Percentiles rank a stretch among this genome's conserved stretches.
phyloP scores from a whole-genome alignment of 2,113 vertebrate species.

The Trachemys scripta region DNA sequence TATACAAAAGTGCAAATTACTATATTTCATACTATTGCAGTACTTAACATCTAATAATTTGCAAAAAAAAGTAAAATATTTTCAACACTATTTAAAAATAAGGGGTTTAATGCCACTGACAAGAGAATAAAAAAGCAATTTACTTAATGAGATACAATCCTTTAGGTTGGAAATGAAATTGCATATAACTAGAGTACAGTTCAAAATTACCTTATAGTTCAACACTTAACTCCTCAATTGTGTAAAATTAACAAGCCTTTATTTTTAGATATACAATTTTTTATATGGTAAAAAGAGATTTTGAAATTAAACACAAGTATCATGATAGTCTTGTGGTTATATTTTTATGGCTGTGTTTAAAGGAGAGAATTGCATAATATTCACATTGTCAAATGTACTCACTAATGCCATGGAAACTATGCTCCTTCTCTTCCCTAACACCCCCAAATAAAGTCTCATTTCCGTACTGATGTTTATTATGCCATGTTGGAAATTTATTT shows the following conservation, averaged over 20 bases:
- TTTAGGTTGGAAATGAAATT: conserved; percentile 79
- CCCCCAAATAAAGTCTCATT: conserved; percentile 71
- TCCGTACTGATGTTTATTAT: conserved; percentile 77
- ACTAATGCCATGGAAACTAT: conserved; percentile 73
- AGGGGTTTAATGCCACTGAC: conserved; percentile 81
- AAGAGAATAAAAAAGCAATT: conserved; percentile 81
- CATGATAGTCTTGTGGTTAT: conserved; percentile 73
- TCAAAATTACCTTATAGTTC: conserved; percentile 81
- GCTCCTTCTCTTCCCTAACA: conserved; percentile 57
- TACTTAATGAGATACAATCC: conserved; percentile 80
- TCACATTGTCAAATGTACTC: conserved; percentile 75
- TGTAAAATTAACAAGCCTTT: conserved; percentile 81
- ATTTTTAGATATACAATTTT: conserved; percentile 81
- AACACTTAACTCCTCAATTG: conserved; percentile 80
- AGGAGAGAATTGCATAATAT: conserved; percentile 76
- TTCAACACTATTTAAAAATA: conserved; percentile 78
- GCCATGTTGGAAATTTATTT: conserved; percentile 68
- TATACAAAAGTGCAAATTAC: not conserved
- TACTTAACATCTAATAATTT: conserved; percentile 78
- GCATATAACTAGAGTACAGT: conserved; percentile 80
- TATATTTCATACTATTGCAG: conserved; percentile 78
- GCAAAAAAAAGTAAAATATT: conserved; percentile 79
- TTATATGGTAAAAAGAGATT: conserved; percentile 73
- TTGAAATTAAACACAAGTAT: conserved; percentile 78
- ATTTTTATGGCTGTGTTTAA: conserved; percentile 74